Percentiles rank a stretch among this genome's conserved stretches.
These are phyloP conservation scores for Tetramorium bicarinatum DNA, from an alignment of 2,888 invertebrate genomes.

Conservation along the genomic window DNA sequence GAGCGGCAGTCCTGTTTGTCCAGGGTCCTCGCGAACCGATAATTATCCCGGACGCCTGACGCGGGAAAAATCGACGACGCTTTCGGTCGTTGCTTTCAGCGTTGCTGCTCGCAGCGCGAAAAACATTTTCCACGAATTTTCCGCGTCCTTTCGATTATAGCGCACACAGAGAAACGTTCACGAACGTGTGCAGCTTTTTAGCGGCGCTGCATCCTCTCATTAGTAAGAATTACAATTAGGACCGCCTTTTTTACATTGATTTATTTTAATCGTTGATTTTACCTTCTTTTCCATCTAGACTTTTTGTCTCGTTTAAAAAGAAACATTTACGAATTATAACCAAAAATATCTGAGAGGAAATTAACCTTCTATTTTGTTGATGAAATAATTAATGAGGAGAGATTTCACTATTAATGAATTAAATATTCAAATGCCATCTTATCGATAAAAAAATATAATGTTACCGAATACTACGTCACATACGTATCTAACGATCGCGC, in stretches of 20 bases:
- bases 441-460: background rate
- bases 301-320: too few species aligned
- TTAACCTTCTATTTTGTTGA: background rate
- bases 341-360: background rate
- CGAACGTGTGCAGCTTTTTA: slow-evolving; percentile 21
- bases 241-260: background rate
- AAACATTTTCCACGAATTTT: slow-evolving; percentile 52
- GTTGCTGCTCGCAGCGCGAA: slow-evolving; percentile 58
- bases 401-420: background rate
- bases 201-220: slow-evolving; percentile 29
- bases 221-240: slow-evolving; percentile 34
- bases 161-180: slow-evolving; percentile 14
- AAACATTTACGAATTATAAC: background rate
- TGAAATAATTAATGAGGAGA: background rate
- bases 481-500: background rate
- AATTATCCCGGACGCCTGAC: slow-evolving; percentile 50
- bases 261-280: slow-evolving; percentile 7
- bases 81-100: slow-evolving; percentile 37
- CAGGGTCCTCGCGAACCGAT: slow-evolving; percentile 50
- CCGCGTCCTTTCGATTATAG: slow-evolving; percentile 15
- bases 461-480: background rate
- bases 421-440: background rate
- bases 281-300: background rate
- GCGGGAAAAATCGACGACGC: slow-evolving; percentile 53
- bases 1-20: slow-evolving; percentile 49